phyloP scores from a whole-genome alignment of 2,797 vertebrate species.

The Kryptolebias ocellatus region DNA sequence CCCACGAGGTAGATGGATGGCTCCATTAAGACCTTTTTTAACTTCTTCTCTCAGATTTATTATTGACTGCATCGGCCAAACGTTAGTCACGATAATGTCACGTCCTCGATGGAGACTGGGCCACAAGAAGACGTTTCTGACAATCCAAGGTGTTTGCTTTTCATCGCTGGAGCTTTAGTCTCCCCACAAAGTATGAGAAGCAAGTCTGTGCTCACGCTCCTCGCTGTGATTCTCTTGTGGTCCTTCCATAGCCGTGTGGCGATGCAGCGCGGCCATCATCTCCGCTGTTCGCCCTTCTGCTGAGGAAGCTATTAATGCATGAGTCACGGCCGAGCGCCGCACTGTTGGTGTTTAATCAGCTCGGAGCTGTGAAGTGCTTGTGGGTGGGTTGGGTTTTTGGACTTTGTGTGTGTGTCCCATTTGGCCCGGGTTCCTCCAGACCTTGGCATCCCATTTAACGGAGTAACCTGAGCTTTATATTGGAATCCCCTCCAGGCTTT shows the following conservation, averaged over 20 bases:
- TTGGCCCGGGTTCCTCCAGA: constrained; percentile 41
- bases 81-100: no score
- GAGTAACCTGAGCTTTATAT: constrained; percentile 8
- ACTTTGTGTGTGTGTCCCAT: constrained; percentile 14
- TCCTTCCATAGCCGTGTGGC: constrained; percentile 27
- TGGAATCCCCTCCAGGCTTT: constrained; percentile 34
- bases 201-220: constrained; percentile 11
- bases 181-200: neutral
- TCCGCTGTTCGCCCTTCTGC: constrained; percentile 34
- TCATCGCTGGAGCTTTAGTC: neutral
- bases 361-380: constrained; percentile 36
- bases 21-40: no score
- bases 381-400: constrained; percentile 25
- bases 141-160: neutral
- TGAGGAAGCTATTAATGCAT: constrained; percentile 56
- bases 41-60: neutral
- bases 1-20: no score
- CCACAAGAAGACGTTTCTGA: no score
- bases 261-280: constrained; percentile 39
- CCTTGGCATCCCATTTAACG: constrained; percentile 22
- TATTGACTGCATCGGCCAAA: neutral
- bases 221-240: constrained; percentile 13
- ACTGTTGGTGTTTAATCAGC: constrained; percentile 54
- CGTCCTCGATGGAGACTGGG: neutral
- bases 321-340: constrained; percentile 62